Evolutionary conservation across 2,888 invertebrate species (phyloP), one percentile per base, ranked within the genome.

Genomic region (Escarpia spicata): DNA sequence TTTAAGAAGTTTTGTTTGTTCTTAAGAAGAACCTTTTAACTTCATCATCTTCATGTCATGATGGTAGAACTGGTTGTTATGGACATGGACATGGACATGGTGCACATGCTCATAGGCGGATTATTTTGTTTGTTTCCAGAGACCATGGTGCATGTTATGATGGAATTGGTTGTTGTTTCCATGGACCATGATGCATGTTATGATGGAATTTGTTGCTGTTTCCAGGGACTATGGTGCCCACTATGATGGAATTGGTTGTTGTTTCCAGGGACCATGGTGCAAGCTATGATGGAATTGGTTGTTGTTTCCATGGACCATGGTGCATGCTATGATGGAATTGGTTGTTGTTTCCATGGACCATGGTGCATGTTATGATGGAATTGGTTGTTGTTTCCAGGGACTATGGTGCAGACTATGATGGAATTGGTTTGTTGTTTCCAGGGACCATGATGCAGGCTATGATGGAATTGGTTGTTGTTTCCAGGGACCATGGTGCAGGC

Each of bases 121-220:
- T 6, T 45, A 60, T 10, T 10, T 60, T 60, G 60, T 60, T 60
- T 60, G 60, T 60, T 60, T 60, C 60, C 43, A 43, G 90, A 2
- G 10, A 43, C 37, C 43, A 90, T 19, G 90, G 43, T 90, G 90
- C 8, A 90, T 26, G n/a, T 10, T 43, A 8, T 90, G 90, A 43
- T 90, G 37, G 90, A 10, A 43, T 43, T 90, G 43, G 37, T 43
- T 43, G 90, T 43, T n/a, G 52, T 26, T 75, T 45, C 90, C 52
- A 44, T 31, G 37, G 92, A 93, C 90, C 92, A 94, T 19, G 12
- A 0, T 60, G 15, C 19, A 60, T 1, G 3, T 1, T 60, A 60
- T 60, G 60, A 60, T 60, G 60, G 19, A 9, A 45, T 60, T 60
- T 8, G 60, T 60, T 60, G 60, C 4, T 60, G 60, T 60, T 60